Percentiles rank a stretch among this genome's conserved stretches.
These are phyloP conservation scores for Dallia pectoralis DNA, from an alignment of 2,797 vertebrate genomes.

Conservation along the genomic window DNA sequence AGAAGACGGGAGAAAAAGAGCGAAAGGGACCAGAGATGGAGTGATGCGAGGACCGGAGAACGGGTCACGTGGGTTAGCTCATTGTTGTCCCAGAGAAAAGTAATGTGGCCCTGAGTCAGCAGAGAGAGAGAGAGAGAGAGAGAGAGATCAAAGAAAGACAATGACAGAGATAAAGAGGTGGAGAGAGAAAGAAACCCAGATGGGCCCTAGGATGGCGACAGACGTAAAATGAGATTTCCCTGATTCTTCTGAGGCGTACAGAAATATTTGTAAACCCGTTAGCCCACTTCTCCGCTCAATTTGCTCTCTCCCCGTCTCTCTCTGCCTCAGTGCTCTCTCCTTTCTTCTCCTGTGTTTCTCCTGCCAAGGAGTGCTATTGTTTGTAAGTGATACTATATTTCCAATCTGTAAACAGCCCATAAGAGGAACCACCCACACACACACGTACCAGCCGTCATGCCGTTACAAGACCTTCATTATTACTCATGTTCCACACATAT, in stretches of 20 bases:
- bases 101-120: not conserved
- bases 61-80: constrained; percentile 59
- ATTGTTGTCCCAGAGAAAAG: constrained; percentile 58
- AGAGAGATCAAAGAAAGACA: constrained; percentile 15
- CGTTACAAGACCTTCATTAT: not conserved
- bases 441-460: constrained; percentile 20
- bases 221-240: constrained; percentile 47
- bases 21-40: constrained; percentile 35
- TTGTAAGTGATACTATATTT: constrained; percentile 46
- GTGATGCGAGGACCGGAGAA: constrained; percentile 47
- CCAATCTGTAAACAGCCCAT: constrained; percentile 17
- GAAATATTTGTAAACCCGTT: constrained; percentile 53
- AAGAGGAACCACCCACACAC: constrained; percentile 3
- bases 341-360: constrained; percentile 10
- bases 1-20: constrained; percentile 33
- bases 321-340: constrained; percentile 2
- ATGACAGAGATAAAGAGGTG: constrained; percentile 25
- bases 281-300: constrained; percentile 57
- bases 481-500: not conserved
- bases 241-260: constrained; percentile 37
- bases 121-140: constrained; percentile 26
- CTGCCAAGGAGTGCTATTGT: constrained; percentile 17
- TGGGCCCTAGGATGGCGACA: constrained; percentile 28
- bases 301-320: constrained; percentile 40
- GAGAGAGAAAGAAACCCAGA: constrained; percentile 34